Evolutionary conservation across 2,797 vertebrate species (phyloP).

Genomic region (Platalea minor): DNA sequence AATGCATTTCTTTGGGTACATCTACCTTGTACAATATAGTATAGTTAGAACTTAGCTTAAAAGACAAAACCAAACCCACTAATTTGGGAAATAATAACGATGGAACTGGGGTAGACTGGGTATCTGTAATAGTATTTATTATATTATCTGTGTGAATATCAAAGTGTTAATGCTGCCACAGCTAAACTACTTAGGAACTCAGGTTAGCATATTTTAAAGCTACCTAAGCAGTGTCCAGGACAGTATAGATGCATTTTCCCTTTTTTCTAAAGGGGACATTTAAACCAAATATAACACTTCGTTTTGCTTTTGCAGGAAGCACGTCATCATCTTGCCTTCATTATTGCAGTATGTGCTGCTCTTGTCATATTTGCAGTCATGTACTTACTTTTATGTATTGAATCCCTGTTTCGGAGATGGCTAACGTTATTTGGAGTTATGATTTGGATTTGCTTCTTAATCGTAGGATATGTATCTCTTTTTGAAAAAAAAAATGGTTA

Average conservation of each 20-base stretch:
- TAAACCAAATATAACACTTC: neutral
- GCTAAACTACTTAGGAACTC: neutral
- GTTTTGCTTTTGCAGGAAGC: conserved; percentile 64
- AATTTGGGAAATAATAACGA: neutral
- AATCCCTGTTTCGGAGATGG: conserved; percentile 85
- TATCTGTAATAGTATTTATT: neutral
- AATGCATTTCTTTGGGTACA: neutral
- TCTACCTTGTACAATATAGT: neutral
- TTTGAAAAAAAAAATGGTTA: conserved; percentile 54
- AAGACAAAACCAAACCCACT: neutral
- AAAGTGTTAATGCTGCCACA: neutral
- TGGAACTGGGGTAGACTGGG: neutral
- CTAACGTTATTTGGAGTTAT: conserved; percentile 81
- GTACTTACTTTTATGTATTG: conserved; percentile 85
- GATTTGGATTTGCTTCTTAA: conserved; percentile 87
- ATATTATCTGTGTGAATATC: neutral
- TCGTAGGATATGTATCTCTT: conserved; percentile 87
- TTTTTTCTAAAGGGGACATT: neutral
- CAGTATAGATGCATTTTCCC: neutral
- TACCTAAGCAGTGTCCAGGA: neutral
- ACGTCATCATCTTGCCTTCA: conserved; percentile 74
- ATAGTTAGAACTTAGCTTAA: neutral
- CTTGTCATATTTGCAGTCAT: conserved; percentile 83
- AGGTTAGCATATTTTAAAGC: neutral
- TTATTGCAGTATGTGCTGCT: conserved; percentile 80